Base-by-base conservation (phyloP, 2,797 vertebrate species). In the Melanotaenia pygmaea region DNA sequence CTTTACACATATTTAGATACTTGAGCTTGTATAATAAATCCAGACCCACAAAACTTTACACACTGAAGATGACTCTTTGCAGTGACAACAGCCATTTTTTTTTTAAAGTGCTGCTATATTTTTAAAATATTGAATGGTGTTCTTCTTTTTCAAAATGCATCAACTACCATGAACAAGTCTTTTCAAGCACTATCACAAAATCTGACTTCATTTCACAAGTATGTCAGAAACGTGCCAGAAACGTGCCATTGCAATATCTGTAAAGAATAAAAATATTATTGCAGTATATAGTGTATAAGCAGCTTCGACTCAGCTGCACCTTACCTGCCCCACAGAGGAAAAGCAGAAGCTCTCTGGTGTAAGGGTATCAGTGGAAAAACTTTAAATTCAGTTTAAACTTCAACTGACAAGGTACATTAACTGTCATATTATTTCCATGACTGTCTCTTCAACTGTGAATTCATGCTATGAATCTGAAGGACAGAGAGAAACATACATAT, bases 391-490 rank as follows among this genome's bases (percentile, higher is more conserved):
- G 43, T 22, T 47, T 47, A 47, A 8, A 9, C 45, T 47, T n/a
- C 7, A 47, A 1, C 45, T 47, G 45, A 26, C 10, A 24, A 30
- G 54, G 57, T 81, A 45, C 32, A 63, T 38, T 63, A 43, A 1
- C 28, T 16, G 51, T 38, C 5, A 47, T 43, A 56, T 79, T 50
- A 45, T 43, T 38, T 65, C 38, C 30, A 56, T 30, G 54, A 67
- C 24, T 28, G 66, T 79, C 62, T 53, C 35, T 64, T 88, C 72
- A 81, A 63, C 72, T 76, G 56, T 51, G 64, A 81, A 86, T 74
- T 59, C 20, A 45, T 62, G 61, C 65, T 47, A 73, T 80, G 68
- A 84, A 59, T 24, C 57, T 75, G 67, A 81, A 87, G 69, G 47
- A 68, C 51, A 72, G 57, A 61, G 72, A 78, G 74, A 62, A 67